These are phyloP conservation scores for Grammomys dolichurus DNA, from an alignment of 2,113 vertebrate species.

Conservation along the genomic window DNA sequence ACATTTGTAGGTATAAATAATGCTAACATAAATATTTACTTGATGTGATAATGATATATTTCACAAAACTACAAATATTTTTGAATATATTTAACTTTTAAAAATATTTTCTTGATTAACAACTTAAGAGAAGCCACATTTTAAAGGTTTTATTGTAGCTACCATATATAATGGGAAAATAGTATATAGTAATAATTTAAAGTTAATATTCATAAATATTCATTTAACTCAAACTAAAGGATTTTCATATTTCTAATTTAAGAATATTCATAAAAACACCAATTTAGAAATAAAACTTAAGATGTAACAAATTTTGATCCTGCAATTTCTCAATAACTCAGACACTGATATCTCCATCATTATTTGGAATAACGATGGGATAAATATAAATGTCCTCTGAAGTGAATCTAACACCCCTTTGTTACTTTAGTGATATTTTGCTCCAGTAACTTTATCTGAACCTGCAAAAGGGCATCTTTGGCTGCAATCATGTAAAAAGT, in stretches of 20 bases:
- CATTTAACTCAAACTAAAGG: slow-evolving; percentile 30
- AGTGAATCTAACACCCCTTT: background rate
- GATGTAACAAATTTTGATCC: slow-evolving; percentile 29
- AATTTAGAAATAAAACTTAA: background rate
- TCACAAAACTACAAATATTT: background rate
- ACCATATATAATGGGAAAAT: background rate
- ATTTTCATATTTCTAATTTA: slow-evolving; percentile 57
- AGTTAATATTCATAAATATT: slow-evolving; percentile 10
- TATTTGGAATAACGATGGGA: background rate
- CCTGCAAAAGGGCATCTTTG: background rate
- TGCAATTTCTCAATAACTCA: slow-evolving; percentile 5
- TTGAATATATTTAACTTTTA: background rate
- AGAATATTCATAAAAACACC: background rate
- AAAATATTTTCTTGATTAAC: background rate
- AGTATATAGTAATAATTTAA: background rate
- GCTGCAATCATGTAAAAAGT: slow-evolving; percentile 1
- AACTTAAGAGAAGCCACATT: background rate
- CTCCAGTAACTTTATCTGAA: background rate
- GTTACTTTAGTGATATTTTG: background rate
- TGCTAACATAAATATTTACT: background rate
- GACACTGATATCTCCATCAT: slow-evolving; percentile 5
- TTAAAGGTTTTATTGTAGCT: background rate
- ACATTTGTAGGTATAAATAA: slow-evolving; percentile 10
- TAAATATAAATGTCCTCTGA: background rate
- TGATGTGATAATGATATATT: background rate